These are phyloP conservation scores for Drosophila prosaltans DNA, from an alignment of 1,140 invertebrate genomes.

Conservation along the genomic window DNA sequence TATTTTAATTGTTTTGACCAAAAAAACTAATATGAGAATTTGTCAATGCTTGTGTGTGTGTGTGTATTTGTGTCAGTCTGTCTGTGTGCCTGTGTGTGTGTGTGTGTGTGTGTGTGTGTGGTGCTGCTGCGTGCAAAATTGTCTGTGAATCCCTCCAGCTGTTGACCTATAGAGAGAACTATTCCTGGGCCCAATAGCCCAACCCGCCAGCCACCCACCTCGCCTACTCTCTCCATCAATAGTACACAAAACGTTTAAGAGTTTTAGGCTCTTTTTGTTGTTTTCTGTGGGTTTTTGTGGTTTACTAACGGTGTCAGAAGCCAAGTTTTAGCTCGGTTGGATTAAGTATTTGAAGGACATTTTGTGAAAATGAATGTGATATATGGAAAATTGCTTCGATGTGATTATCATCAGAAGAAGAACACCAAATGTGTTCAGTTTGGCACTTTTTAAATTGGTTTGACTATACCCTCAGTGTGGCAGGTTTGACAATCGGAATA, in stretches of 20 bases:
- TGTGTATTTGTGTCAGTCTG: conserved; percentile 40
- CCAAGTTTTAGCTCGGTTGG: conserved; percentile 1
- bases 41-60: conserved; percentile 39
- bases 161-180: conserved; percentile 14
- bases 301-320: neutral
- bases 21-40: conserved; percentile 39
- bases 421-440: neutral
- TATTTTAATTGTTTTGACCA: conserved; percentile 69
- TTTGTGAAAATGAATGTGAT: conserved; percentile 3
- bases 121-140: conserved; percentile 47
- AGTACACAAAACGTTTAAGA: neutral
- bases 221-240: neutral
- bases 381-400: neutral
- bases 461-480: neutral
- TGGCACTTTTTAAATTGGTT: conserved; percentile 3
- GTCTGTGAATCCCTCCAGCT: conserved; percentile 48
- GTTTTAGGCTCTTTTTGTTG: neutral
- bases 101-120: conserved; percentile 42
- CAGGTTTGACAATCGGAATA: too few relatives aligned
- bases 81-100: conserved; percentile 29
- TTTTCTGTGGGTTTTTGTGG: neutral
- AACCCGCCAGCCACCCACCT: neutral
- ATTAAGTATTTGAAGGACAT: conserved; percentile 13
- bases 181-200: too few relatives aligned
- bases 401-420: neutral